Conservation (phyloP, 2,888 invertebrate genomes). For the Tubulanus polymorphus region DNA sequence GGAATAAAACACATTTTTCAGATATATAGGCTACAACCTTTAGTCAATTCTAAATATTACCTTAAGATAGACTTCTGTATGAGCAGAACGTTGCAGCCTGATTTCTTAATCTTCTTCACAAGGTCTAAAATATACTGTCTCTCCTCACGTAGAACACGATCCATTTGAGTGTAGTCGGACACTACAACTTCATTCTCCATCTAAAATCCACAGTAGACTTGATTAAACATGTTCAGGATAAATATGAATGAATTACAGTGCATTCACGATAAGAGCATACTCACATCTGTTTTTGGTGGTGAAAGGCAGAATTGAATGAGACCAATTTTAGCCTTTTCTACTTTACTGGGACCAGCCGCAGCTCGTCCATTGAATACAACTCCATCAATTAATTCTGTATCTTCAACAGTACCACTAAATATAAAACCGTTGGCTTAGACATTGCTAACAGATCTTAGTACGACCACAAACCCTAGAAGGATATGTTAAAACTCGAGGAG, state of each 20-base stretch:
- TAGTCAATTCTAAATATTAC: conserved; percentile 51
- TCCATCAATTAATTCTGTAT: conserved; percentile 93
- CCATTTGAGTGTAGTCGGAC: conserved; percentile 99
- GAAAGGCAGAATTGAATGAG: conserved; percentile 99
- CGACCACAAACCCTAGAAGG: background rate
- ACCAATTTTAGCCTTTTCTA: conserved; percentile 98
- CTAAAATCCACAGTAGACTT: too few relatives aligned
- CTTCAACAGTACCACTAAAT: conserved; percentile 85
- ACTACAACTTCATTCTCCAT: conserved; percentile 66
- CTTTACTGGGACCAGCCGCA: conserved; percentile 75
- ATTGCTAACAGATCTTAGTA: background rate
- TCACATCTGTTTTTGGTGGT: conserved; percentile 91
- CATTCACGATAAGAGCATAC: too few relatives aligned
- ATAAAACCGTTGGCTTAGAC: background rate
- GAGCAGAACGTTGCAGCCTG: conserved; percentile 94
- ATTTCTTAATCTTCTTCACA: conserved; percentile 97
- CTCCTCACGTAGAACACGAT: conserved; percentile 95
- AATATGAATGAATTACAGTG: conserved; percentile 1
- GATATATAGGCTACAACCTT: conserved; percentile 1
- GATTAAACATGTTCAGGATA: too few relatives aligned
- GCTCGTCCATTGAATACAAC: conserved; percentile 90
- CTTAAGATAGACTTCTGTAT: conserved; percentile 79
- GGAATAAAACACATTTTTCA: background rate
- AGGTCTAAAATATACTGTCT: conserved; percentile 96
- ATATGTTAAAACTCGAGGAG: background rate